phyloP scores from a whole-genome alignment of 2,113 vertebrate genomes.

The Paramisgurnus dabryanus region DNA sequence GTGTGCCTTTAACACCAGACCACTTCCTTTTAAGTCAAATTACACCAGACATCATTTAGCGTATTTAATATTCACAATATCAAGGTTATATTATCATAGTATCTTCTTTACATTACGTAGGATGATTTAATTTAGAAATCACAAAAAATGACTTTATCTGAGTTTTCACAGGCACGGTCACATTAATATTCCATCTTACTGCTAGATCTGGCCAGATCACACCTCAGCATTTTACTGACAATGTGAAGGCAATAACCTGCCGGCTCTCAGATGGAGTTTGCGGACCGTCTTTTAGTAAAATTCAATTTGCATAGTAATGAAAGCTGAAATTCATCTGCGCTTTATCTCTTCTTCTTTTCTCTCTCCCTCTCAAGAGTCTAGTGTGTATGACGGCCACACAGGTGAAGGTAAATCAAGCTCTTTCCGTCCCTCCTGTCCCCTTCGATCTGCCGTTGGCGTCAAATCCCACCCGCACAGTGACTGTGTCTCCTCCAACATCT shows the following conservation, averaged over 20 bases:
- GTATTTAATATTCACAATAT: too few relatives aligned
- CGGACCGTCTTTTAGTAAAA: not conserved
- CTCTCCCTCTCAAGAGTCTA: slow-evolving; percentile 74
- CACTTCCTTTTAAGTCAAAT: too few relatives aligned
- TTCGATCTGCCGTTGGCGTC: slow-evolving; percentile 81
- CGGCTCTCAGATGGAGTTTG: not conserved
- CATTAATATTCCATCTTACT: not conserved
- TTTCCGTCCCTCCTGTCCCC: slow-evolving; percentile 78
- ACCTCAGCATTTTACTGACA: not conserved
- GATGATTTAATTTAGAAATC: too few relatives aligned
- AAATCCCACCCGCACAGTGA: slow-evolving; percentile 75
- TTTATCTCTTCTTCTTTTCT: slow-evolving; percentile 47
- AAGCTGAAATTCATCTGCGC: slow-evolving; percentile 52
- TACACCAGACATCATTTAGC: too few relatives aligned
- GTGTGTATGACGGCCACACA: slow-evolving; percentile 83
- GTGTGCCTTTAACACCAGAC: not conserved
- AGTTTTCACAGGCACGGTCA: too few relatives aligned
- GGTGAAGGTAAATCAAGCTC: slow-evolving; percentile 82
- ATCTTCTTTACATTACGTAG: too few relatives aligned
- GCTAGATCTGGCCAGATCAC: slow-evolving; percentile 13
- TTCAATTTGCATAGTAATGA: not conserved
- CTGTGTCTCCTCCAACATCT: slow-evolving; percentile 79
- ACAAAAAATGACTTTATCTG: too few relatives aligned
- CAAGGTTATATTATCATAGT: too few relatives aligned
- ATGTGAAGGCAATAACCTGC: not conserved